phyloP scores from a whole-genome alignment of 53 echinoderm and acorn worm genomes.

The Echinarachnius parma region DNA sequence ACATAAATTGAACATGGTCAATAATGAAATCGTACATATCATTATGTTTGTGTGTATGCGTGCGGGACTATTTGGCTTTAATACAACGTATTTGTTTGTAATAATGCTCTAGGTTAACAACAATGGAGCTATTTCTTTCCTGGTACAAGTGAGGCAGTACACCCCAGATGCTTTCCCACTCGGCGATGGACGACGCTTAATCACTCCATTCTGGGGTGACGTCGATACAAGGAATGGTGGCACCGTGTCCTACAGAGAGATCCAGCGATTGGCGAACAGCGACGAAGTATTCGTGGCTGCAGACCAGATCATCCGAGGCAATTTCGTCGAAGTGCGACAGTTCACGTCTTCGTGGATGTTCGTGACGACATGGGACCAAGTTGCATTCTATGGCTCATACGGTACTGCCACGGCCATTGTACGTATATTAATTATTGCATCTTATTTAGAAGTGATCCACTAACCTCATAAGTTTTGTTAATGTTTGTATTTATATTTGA shows the following conservation, averaged over 20 bases:
- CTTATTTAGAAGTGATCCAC: too few relatives aligned
- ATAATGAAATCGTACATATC: too few relatives aligned
- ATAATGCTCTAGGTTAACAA: conserved; percentile 53
- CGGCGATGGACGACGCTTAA: conserved; percentile 9
- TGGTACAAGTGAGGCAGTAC: conserved; percentile 1
- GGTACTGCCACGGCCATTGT: too few relatives aligned
- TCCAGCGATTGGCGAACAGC: not conserved
- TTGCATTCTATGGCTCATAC: conserved; percentile 35
- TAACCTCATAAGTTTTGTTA: too few relatives aligned
- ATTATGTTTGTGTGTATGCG: too few relatives aligned
- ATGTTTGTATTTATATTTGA: too few relatives aligned
- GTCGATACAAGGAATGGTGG: conserved; percentile 48
- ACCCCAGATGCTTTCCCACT: conserved; percentile 45
- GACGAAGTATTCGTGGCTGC: conserved; percentile 40
- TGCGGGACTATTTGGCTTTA: too few relatives aligned
- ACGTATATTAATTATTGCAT: too few relatives aligned
- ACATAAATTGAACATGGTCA: too few relatives aligned
- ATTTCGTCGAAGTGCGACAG: conserved; percentile 14
- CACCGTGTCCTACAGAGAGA: conserved; percentile 37
- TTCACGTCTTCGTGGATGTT: conserved; percentile 44
- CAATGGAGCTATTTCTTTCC: conserved; percentile 60
- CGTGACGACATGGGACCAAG: conserved; percentile 60
- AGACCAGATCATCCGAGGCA: conserved; percentile 31
- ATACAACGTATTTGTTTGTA: not conserved
- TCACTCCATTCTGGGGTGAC: conserved; percentile 61